Conservation (phyloP, 2,888 invertebrate genomes). For the Eumacrocentrus americanus region DNA sequence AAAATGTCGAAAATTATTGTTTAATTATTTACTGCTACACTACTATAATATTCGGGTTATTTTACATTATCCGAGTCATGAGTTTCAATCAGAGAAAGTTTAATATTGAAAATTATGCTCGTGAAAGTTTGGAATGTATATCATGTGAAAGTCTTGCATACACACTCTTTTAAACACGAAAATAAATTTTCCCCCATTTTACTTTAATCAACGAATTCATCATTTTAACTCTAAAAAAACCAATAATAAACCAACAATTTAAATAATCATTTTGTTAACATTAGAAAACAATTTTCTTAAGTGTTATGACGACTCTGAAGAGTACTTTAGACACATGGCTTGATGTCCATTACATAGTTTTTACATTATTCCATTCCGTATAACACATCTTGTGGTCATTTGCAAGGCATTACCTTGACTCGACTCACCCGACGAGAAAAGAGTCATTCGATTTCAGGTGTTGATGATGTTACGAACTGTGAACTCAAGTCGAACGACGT, state of each 20-base stretch:
- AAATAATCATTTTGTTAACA: too few relatives aligned
- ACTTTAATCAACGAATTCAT: background rate
- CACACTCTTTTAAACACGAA: background rate
- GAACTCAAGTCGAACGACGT: background rate
- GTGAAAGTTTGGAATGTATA: conserved; percentile 17
- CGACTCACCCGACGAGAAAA: background rate
- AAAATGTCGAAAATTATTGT: too few relatives aligned
- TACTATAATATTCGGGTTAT: background rate
- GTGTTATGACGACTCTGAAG: too few relatives aligned
- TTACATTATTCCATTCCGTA: background rate
- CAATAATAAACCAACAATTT: too few relatives aligned
- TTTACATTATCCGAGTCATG: background rate
- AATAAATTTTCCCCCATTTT: background rate
- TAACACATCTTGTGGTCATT: background rate
- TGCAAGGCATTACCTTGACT: conserved; percentile 10
- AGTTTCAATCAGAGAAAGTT: conserved; percentile 10
- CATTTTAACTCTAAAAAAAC: too few relatives aligned
- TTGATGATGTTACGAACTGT: background rate
- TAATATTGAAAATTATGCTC: conserved; percentile 6
- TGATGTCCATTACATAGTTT: background rate
- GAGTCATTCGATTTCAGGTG: conserved; percentile 1
- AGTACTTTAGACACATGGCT: too few relatives aligned
- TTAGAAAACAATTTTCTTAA: too few relatives aligned
- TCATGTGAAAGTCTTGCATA: conserved; percentile 8
- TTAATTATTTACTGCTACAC: background rate